phyloP scores from a whole-genome alignment of 2,888 invertebrate genomes.

The Dione vanillae region DNA sequence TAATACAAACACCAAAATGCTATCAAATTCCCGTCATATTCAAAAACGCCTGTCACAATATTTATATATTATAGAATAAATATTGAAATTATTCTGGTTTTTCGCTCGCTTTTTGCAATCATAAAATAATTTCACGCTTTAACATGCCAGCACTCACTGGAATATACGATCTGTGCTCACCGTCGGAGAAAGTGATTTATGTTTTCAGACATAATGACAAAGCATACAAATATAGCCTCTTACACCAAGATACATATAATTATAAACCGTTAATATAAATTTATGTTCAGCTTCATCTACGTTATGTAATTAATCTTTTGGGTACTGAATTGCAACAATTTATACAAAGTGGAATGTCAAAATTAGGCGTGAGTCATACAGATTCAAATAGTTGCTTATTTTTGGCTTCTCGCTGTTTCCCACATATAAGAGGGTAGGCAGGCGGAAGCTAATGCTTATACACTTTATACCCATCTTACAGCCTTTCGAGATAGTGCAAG shows the following conservation, averaged over 20 bases:
- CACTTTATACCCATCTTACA: no score
- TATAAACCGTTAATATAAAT: background rate
- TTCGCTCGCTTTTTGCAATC: background rate
- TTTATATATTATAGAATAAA: background rate
- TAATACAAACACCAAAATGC: background rate
- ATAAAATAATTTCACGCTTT: constrained; percentile 13
- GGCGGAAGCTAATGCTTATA: no score
- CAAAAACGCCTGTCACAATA: background rate
- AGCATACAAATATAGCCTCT: constrained; percentile 13
- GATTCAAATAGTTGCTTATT: no score
- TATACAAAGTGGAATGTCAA: background rate
- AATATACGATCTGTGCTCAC: constrained; percentile 51
- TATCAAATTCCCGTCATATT: no score
- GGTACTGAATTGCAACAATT: background rate
- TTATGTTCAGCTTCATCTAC: background rate
- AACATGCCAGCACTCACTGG: constrained; percentile 20
- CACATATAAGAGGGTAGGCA: no score
- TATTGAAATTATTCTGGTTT: background rate
- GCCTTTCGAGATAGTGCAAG: no score
- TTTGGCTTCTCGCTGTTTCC: no score
- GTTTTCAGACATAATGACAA: constrained; percentile 9
- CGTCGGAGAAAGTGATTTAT: constrained; percentile 67
- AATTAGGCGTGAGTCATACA: background rate
- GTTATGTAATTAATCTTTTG: constrained; percentile 8
- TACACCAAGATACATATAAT: background rate